Evolutionary conservation across 2,113 vertebrate genomes (phyloP).

Genomic region (Caloenas nicobarica): DNA sequence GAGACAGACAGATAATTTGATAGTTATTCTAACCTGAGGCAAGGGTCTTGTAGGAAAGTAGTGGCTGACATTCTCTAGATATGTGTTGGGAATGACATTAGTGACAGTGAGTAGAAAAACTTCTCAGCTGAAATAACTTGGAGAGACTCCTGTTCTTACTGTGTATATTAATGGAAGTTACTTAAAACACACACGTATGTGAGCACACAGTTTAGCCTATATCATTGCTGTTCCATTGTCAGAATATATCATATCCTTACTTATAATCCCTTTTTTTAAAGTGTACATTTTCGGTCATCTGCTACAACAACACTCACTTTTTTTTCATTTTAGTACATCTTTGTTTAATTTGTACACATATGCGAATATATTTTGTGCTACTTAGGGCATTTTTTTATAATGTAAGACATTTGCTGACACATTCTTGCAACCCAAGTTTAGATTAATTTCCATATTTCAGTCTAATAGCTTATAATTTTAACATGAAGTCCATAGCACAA

Average conservation of each 20-base stretch:
- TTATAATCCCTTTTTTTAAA: neutral
- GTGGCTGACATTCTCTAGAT: neutral
- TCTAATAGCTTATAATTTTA: neutral
- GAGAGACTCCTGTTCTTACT: neutral
- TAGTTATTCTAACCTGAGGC: conserved; percentile 33
- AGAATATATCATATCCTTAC: neutral
- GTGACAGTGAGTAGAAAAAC: neutral
- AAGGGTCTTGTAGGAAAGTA: neutral
- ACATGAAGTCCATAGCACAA: neutral
- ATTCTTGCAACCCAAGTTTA: neutral
- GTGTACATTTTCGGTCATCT: neutral
- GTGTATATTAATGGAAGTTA: neutral
- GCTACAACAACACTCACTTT: fast-evolving
- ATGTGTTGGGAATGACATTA: neutral
- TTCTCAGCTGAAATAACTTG: conserved; percentile 22
- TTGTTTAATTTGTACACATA: neutral
- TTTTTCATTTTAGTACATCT: neutral
- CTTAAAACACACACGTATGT: neutral
- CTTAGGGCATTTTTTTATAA: neutral
- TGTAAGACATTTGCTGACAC: neutral
- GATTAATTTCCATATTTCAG: neutral
- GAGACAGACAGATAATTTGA: neutral
- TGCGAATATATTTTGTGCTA: neutral
- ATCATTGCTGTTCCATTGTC: neutral
- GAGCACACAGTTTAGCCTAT: neutral